Evolutionary conservation across 1,140 invertebrate species (phyloP).

Genomic region (Lepeophtheirus salmonis): DNA sequence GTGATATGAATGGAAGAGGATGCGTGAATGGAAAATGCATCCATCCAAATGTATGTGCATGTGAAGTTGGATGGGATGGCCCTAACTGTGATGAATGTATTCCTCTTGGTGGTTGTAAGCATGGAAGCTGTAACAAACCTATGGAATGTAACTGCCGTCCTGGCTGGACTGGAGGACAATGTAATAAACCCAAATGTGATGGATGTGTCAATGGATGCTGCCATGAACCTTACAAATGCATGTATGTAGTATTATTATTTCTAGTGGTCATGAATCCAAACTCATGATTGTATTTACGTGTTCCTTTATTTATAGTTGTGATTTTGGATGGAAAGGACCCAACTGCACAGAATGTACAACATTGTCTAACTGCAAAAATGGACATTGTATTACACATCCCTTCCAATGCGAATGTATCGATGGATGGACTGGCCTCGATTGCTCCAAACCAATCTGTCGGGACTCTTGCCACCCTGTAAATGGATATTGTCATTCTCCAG

Average conservation of each 20-base stretch:
- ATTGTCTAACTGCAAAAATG: conserved; percentile 25
- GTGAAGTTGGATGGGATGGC: conserved; percentile 26
- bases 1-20: not conserved
- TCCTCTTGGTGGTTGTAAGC: conserved; percentile 25
- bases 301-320: conserved; percentile 22
- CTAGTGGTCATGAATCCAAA: not conserved
- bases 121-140: conserved; percentile 26
- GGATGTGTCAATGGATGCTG: conserved; percentile 11
- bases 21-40: conserved; percentile 9
- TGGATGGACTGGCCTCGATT: conserved; percentile 33
- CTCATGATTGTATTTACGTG: not conserved
- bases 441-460: conserved; percentile 30
- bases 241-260: not conserved
- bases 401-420: conserved; percentile 32
- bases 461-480: conserved; percentile 25
- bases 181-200: conserved; percentile 27
- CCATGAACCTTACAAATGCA: conserved; percentile 6
- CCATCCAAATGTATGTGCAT: conserved; percentile 20
- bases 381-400: conserved; percentile 25
- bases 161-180: conserved; percentile 33
- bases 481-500: conserved; percentile 25
- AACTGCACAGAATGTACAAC: conserved; percentile 25
- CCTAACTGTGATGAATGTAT: conserved; percentile 25
- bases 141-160: conserved; percentile 32
- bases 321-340: conserved; percentile 25